Conservation (phyloP, 2,797 vertebrate genomes). For the Epinephelus coioides region DNA sequence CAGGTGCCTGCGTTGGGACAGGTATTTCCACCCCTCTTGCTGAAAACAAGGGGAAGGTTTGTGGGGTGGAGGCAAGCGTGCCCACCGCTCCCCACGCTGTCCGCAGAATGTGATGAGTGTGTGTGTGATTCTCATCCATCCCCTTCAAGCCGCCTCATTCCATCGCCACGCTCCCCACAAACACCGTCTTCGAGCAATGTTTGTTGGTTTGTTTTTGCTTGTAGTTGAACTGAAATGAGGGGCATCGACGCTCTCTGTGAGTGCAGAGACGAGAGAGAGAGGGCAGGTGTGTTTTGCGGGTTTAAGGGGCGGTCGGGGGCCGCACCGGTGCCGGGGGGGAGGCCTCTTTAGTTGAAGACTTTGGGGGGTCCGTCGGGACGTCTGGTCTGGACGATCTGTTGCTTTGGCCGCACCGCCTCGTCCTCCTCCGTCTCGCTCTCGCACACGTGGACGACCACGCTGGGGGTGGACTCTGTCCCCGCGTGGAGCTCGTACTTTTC, state of each 20-base stretch:
- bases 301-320: constrained; percentile 70
- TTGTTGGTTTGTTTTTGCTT: constrained; percentile 80
- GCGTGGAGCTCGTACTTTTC: constrained; percentile 98
- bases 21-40: constrained; percentile 64
- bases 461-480: constrained; percentile 97
- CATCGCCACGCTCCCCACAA: constrained; percentile 78
- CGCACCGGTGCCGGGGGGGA: constrained; percentile 48
- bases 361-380: constrained; percentile 89
- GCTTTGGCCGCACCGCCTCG: constrained; percentile 92
- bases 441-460: constrained; percentile 97
- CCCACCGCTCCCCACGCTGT: constrained; percentile 70
- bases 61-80: constrained; percentile 68
- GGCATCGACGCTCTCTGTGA: constrained; percentile 82
- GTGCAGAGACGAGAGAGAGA: constrained; percentile 84
- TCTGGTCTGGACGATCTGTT: constrained; percentile 95
- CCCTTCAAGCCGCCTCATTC: constrained; percentile 81
- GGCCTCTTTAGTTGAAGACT: constrained; percentile 84
- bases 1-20: constrained; percentile 77
- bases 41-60: constrained; percentile 58
- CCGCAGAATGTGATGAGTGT: constrained; percentile 82
- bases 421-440: constrained; percentile 93
- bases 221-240: constrained; percentile 88
- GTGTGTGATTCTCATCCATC: constrained; percentile 80
- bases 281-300: constrained; percentile 77
- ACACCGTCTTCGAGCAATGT: constrained; percentile 78